Evolutionary conservation across 2,113 vertebrate genomes (phyloP), one percentile per base, ranked within the genome.

Genomic region (Trogon melanurus): DNA sequence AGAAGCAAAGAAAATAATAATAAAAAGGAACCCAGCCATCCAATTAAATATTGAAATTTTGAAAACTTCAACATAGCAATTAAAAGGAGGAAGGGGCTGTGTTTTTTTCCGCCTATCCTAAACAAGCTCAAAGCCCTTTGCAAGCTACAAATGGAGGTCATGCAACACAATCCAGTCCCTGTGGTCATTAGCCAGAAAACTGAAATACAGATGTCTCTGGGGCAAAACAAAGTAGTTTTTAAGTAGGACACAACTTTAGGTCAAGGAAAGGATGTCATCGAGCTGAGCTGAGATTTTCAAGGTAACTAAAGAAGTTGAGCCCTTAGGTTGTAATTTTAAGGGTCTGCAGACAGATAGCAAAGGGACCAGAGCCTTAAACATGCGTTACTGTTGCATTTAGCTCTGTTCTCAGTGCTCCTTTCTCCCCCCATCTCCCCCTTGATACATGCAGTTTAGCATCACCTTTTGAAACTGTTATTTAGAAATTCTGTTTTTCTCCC

Each of bases 111-210:
- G 0, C 71, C 25, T 90, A 4, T 82, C 83, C 90, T 74, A 84
- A 92, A 86, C 27, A 86, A 96, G 72, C 85, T 65, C 69, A 91
- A 50, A 95, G 85, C 95, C 50, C 69, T 84, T 53, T 17, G 13
- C 41, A 58, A 54, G 57, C 70, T 91, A 57, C 70, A 76, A 87
- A 96, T 94, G 36, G 86, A 92, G 91, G 93, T 95, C 90, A 84
- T 29, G 48, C 22, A 83, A 78, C 65, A 60, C 86, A 95, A 71
- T 80, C 62, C 65, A 71, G 73, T 97, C 94, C 96, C 96, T 87
- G 76, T 87, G 94, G 96, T 97, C 95, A 86, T 96, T 95, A 96
- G 89, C 82, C 88, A 94, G 90, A 90, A 96, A 93, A 95, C 93
- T 94, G 85, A 95, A 96, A 96, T 88, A 74, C 92, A 88, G 75